Base-by-base conservation (phyloP, 2,113 vertebrate species). In the Hippocampus abdominalis region DNA sequence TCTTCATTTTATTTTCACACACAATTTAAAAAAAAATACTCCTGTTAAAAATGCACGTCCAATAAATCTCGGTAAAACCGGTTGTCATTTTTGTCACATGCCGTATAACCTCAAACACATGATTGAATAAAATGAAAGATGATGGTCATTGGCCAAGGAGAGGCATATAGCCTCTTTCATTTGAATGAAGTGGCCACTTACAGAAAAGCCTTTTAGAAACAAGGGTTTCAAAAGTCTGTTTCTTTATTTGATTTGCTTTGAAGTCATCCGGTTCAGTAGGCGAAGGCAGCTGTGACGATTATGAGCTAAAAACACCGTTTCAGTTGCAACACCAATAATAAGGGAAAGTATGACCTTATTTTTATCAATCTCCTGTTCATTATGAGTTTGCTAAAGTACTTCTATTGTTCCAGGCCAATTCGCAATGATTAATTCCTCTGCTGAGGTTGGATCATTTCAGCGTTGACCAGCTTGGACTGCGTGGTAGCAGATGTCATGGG, bases 401-500 rank as follows among this genome's bases (percentile, higher is more conserved):
- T 59, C 77, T 73, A 72, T 25, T 70, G 49, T 66, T 72, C 18
- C 39, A 4, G 36, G 46, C 64, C 64, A 46, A 71, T 63, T 69
- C 71, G 46, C 61, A 67, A 48, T 66, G 15, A 42, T 73, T 27
- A 68, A 68, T 78, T 76, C 66, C 63, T 70, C 56, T 68, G 66
- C 54, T 74, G 57, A 64, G 56, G 65, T 49, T 68, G 71, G 71
- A 75, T 71, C 77, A 63, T 48, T 74, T 74, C 79, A 66, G 62
- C 56, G 70, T 76, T 71, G 9, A 78, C 78, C 77, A 69, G 64
- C 29, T 79, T 79, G 75, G 72, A 77, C 70, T 64, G 46, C 75
- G 74, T 69, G 56, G 73, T 64, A 80, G 56, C 81, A 84, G 71
- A 86, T 85, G 82, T 85, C 71, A 64, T 82, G 85, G 84, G 78